Evolutionary conservation across 2,113 vertebrate genomes (phyloP).

Genomic region (Mustela nigripes): DNA sequence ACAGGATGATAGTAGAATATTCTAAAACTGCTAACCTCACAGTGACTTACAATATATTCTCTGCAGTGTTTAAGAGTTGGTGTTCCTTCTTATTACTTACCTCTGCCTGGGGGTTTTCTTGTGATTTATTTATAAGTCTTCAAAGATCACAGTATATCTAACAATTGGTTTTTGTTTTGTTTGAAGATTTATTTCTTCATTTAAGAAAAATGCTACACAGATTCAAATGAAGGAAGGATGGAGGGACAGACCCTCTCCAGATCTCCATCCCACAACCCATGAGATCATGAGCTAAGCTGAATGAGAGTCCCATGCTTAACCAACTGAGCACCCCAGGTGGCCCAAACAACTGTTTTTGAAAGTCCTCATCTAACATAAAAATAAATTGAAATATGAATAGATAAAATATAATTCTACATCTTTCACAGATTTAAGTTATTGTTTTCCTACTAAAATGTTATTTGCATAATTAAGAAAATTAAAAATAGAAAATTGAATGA

Average conservation of each 20-base stretch:
- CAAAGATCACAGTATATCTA: not conserved
- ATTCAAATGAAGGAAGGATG: not conserved
- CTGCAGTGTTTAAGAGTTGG: not conserved
- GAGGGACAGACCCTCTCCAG: not conserved
- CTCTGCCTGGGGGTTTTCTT: not conserved
- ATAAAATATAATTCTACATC: conserved; percentile 4
- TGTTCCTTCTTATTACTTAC: not conserved
- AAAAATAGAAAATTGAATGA: not conserved
- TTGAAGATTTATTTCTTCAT: too few species aligned
- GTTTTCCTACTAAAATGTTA: conserved; percentile 46
- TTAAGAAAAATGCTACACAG: not conserved
- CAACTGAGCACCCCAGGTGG: not conserved
- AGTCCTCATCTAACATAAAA: not conserved
- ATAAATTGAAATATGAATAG: not conserved
- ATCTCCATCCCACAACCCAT: not conserved
- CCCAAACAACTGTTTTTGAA: not conserved
- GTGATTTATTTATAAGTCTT: not conserved
- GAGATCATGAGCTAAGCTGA: not conserved
- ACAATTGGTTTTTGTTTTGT: not conserved
- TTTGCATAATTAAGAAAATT: conserved; percentile 31
- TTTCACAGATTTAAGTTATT: not conserved
- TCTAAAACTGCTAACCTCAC: not conserved
- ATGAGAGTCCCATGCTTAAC: not conserved
- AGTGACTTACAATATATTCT: not conserved
- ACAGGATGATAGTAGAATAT: not conserved